These are phyloP conservation scores for Spisula solida DNA, from an alignment of 2,888 invertebrate genomes.

Conservation along the genomic window DNA sequence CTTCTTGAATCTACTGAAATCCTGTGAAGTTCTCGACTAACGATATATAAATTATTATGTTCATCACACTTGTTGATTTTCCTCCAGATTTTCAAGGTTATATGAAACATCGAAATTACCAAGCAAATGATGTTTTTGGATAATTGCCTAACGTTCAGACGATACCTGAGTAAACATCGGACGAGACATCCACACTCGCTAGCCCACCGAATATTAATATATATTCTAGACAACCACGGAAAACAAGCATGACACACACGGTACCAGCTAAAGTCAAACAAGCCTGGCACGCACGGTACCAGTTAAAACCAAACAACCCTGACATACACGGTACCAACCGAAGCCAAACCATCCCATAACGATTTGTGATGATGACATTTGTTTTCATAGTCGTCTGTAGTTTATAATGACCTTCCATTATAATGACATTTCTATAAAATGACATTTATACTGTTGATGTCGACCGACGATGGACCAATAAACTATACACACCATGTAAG, in stretches of 20 bases:
- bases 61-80: conserved; percentile 22
- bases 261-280: too few species aligned
- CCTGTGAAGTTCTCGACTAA: not conserved
- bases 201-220: too few species aligned
- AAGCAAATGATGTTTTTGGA: conserved; percentile 21
- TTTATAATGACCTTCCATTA: not conserved
- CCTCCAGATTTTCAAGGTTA: not conserved
- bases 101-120: not conserved
- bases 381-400: not conserved
- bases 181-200: too few species aligned
- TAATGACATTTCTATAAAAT: not conserved
- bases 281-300: too few species aligned
- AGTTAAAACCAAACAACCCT: too few species aligned
- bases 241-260: too few species aligned
- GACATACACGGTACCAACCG: not conserved
- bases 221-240: too few species aligned
- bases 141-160: conserved; percentile 1
- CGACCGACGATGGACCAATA: not conserved
- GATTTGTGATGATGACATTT: not conserved
- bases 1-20: not conserved
- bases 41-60: not conserved
- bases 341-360: not conserved
- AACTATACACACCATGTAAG: not conserved
- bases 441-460: not conserved
- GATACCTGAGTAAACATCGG: not conserved